Percentiles rank a stretch among this genome's conserved stretches.
These are phyloP conservation scores for Trididemnum nubilum DNA, from an alignment of 23 tunicate species.

Conservation along the genomic window DNA sequence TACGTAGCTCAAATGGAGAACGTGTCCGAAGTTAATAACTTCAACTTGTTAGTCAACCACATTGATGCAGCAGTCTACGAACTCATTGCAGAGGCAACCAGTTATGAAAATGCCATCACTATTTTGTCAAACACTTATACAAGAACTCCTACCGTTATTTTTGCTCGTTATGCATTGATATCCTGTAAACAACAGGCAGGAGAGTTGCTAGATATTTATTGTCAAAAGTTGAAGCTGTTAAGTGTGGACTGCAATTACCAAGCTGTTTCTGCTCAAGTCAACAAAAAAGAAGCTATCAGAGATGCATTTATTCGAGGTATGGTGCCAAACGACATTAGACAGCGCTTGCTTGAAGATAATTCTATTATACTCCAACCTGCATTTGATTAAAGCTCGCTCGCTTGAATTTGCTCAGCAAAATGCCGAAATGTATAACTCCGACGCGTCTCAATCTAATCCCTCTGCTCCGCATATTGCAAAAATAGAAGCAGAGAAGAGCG, in stretches of 20 bases:
- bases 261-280: conserved; percentile 7
- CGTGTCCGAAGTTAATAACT: background rate
- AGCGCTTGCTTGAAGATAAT: conserved; percentile 9
- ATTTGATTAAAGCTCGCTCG: background rate
- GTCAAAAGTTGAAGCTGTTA: background rate
- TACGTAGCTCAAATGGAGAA: background rate
- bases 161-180: conserved; percentile 10
- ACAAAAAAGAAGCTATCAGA: conserved; percentile 8
- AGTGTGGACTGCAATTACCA: conserved; percentile 8
- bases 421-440: background rate
- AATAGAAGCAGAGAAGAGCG: too few relatives aligned
- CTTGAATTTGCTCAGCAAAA: background rate
- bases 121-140: background rate
- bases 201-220: background rate
- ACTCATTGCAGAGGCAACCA: background rate
- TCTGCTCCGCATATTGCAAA: too few relatives aligned
- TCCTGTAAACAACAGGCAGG: background rate
- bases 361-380: background rate
- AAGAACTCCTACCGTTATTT: background rate
- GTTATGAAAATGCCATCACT: background rate
- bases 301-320: conserved; percentile 22
- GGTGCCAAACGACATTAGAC: background rate
- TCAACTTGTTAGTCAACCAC: background rate
- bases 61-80: conserved; percentile 2
- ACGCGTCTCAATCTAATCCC: background rate